Base-by-base conservation (phyloP, 1,140 invertebrate genomes). In the Hypsibius dujardini region DNA sequence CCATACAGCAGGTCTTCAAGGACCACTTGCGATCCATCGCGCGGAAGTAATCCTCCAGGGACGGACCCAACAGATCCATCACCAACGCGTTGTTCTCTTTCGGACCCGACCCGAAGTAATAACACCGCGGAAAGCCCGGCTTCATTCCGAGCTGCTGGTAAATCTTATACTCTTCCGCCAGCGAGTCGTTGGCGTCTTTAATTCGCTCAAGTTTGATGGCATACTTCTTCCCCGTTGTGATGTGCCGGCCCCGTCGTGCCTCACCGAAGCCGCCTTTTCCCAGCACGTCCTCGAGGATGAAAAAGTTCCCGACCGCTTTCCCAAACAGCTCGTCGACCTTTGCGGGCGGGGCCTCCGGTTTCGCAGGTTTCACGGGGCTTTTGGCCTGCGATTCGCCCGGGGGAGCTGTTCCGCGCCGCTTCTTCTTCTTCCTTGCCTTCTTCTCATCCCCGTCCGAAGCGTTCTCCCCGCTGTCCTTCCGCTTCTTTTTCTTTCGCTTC, bases 41-140 rank as follows among this genome's bases (percentile, higher is more conserved):
- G 7, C 50, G 50, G 50, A 56, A 56, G 50, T 56, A 56, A n/a
- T 56, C 50, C n/a, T 56, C 50, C n/a, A 56, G 50, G n/a, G 50
- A 56, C 7, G 50, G 50, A n/a, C 50, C 50, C 50, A 56, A n/a
- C 50, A 56, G n/a, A 56, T 56, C 50, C 50, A 56, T 56, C 7
- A 56, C 50, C n/a, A 56, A 56, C n/a, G 50, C 50, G 50, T 56
- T 56, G 50, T n/a, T 56, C 7, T 56, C n/a, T 56, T 56, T 56
- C n/a, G 50, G 50, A 56, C 50, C 50, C 50, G n/a, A 7, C 7
- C 50, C 50, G n/a, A 56, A 56, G 50, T 56, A 56, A n/a, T 56
- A 56, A n/a, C 50, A 56, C n/a, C n/a, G 7, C n/a, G 50, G 50
- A n/a, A 56, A 56, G 50, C 50, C 50, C 7, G 7, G 7, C 7